Conservation (phyloP, 2,113 vertebrate species). For the Pelvicachromis taeniatus region DNA sequence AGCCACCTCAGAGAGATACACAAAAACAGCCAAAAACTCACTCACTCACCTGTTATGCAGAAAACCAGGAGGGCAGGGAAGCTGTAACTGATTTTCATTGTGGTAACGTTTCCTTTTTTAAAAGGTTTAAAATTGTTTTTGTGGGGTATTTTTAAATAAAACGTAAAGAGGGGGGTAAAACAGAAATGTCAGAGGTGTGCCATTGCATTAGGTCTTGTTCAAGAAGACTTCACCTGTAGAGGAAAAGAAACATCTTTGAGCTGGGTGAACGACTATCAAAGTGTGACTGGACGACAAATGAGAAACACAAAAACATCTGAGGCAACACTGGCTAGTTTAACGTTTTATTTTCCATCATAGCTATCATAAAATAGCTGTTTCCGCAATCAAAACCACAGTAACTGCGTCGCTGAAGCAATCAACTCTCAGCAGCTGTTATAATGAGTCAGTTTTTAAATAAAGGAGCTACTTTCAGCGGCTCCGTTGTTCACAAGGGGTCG, state of each 20-base stretch:
- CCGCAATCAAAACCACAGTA: neutral
- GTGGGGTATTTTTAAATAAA: neutral
- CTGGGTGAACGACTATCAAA: neutral
- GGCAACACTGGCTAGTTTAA: neutral
- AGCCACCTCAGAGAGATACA: neutral
- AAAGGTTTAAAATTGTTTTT: neutral
- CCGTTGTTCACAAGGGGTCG: neutral
- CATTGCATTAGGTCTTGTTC: slow-evolving; percentile 41
- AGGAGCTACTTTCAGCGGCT: neutral
- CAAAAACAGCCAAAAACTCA: neutral
- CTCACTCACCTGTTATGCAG: slow-evolving; percentile 52
- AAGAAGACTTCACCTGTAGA: slow-evolving; percentile 52
- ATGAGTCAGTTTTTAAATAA: neutral
- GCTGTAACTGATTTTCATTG: slow-evolving; percentile 48
- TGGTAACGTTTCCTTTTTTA: neutral
- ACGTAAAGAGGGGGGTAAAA: neutral
- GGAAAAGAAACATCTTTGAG: neutral
- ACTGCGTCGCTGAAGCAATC: neutral
- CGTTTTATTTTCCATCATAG: neutral
- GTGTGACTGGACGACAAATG: neutral
- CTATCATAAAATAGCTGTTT: neutral
- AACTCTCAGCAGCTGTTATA: neutral
- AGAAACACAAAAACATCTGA: neutral
- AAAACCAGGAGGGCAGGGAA: slow-evolving; percentile 40
- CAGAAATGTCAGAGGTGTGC: slow-evolving; percentile 31